Evolutionary conservation across 2,113 vertebrate genomes (phyloP).

Genomic region (Noctilio leporinus): DNA sequence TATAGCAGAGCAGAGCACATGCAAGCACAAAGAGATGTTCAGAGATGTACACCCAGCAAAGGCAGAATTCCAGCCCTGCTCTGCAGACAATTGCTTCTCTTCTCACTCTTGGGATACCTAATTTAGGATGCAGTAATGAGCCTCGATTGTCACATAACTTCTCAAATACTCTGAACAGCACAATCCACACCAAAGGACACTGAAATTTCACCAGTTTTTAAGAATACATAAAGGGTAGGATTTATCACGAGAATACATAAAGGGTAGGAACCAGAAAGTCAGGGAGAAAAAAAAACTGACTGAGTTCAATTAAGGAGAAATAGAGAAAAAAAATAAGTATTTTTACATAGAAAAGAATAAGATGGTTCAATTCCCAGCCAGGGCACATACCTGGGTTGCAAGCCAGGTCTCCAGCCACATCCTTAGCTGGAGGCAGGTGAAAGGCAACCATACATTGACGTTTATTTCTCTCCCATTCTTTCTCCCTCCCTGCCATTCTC

Average conservation of each 20-base stretch:
- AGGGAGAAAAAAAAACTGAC: constrained; percentile 26
- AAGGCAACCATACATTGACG: too few species aligned
- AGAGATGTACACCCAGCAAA: neutral
- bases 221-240: neutral
- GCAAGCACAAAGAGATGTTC: neutral
- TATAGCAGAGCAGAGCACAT: neutral
- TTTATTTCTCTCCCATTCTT: too few species aligned
- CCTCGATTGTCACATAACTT: neutral
- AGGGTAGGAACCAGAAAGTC: neutral
- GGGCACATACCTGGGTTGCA: too few species aligned
- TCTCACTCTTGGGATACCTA: neutral
- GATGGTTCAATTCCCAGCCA: too few species aligned
- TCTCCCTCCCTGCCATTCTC: too few species aligned
- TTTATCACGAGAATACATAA: neutral
- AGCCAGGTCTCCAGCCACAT: too few species aligned
- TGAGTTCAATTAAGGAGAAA: constrained; percentile 14
- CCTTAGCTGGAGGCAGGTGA: too few species aligned
- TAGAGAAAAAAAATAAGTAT: neutral
- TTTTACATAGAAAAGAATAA: neutral
- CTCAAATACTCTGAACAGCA: neutral
- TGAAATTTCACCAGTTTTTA: neutral
- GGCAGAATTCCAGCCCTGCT: neutral
- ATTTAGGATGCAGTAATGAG: neutral
- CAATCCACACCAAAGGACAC: neutral
- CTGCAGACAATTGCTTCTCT: neutral